A percentile compares a stretch with the other conserved stretches of the same genome.
Conservation (phyloP, 2,888 invertebrate genomes). For the Cylindroiulus punctatus region DNA sequence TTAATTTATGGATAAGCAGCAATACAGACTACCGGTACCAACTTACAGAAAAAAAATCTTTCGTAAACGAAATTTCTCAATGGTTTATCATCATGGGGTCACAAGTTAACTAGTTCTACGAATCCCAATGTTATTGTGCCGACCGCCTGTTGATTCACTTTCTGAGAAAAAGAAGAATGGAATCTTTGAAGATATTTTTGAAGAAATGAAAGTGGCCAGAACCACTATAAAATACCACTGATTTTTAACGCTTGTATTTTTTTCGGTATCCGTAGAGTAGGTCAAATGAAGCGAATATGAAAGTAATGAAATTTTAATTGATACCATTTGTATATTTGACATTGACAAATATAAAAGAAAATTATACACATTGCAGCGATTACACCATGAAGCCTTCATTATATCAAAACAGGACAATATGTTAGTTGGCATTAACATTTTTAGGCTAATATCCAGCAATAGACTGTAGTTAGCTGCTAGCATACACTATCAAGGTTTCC, state of each 20-base stretch:
- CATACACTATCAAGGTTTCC: not conserved
- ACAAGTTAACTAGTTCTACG: not conserved
- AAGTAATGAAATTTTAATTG: too few relatives aligned
- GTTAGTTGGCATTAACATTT: too few relatives aligned
- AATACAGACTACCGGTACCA: not conserved
- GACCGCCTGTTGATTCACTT: not conserved
- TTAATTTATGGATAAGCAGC: conserved; percentile 11
- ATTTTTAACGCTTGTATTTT: too few relatives aligned
- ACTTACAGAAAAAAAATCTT: not conserved
- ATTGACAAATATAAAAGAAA: too few relatives aligned
- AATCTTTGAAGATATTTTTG: not conserved
- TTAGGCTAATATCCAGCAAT: not conserved
- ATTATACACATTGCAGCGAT: too few relatives aligned
- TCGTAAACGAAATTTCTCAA: not conserved
- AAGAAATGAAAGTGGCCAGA: too few relatives aligned
- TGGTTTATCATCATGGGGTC: not conserved
- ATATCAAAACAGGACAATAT: too few relatives aligned
- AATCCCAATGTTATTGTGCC: not conserved
- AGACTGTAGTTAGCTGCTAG: not conserved
- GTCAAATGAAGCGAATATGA: too few relatives aligned
- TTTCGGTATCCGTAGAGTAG: too few relatives aligned
- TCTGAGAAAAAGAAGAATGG: not conserved
- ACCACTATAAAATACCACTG: too few relatives aligned
- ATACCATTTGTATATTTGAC: too few relatives aligned
- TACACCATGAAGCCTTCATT: too few relatives aligned